These are phyloP conservation scores for Pangasius mekongensis DNA, from an alignment of 2,797 vertebrate genomes.

Conservation along the genomic window DNA sequence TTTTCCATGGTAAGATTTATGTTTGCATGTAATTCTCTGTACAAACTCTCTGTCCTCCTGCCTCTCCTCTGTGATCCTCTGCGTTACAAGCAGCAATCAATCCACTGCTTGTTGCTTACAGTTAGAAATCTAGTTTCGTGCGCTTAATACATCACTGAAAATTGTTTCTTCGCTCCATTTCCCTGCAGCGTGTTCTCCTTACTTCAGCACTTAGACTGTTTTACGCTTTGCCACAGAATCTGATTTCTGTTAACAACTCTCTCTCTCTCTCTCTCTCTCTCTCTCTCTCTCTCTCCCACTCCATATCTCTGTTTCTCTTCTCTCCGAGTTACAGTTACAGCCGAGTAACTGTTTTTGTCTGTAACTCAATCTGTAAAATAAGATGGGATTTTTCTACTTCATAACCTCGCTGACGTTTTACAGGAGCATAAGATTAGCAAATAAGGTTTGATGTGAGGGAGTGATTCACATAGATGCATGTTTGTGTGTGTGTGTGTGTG, in stretches of 20 bases:
- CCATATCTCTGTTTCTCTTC: not conserved
- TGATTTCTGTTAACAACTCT: conserved; percentile 59
- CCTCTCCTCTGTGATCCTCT: not conserved
- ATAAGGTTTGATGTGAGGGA: not conserved
- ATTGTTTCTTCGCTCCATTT: conserved; percentile 70
- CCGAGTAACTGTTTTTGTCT: conserved; percentile 1
- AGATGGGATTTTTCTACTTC: conserved; percentile 4
- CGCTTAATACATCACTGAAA: conserved; percentile 67
- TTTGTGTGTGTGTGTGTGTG: conserved; percentile 9
- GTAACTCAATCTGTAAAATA: not conserved
- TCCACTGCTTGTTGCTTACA: conserved; percentile 16
- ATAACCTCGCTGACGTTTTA: not conserved
- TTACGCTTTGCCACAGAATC: conserved; percentile 64
- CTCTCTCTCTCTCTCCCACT: not conserved
- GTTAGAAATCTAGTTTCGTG: conserved; percentile 10
- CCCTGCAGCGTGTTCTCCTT: conserved; percentile 67
- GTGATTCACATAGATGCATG: not conserved
- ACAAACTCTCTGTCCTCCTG: not conserved
- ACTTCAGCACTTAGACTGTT: conserved; percentile 65
- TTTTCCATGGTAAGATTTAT: not conserved
- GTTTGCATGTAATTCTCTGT: not conserved
- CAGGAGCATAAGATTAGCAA: conserved; percentile 19
- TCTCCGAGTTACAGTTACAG: not conserved
- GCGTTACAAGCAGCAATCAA: not conserved
- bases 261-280: conserved; percentile 19